Percentiles rank a stretch among this genome's conserved stretches.
These are phyloP conservation scores for Melierax canorus DNA, from an alignment of 2,113 vertebrate species.

Conservation along the genomic window DNA sequence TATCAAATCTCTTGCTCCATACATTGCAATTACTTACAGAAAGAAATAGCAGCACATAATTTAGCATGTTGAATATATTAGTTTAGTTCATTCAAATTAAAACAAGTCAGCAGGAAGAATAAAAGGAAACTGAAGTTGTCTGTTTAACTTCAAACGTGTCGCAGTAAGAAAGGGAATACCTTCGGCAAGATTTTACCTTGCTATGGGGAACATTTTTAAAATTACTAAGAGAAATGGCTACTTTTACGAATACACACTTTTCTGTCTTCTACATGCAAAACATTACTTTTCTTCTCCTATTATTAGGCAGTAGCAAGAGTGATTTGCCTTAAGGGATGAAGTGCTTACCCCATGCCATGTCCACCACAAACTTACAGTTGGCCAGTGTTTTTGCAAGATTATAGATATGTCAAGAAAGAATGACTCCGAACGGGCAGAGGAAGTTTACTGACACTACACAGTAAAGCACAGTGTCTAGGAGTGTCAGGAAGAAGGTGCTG, in stretches of 20 bases:
- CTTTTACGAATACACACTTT: rapidly evolving
- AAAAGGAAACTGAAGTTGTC: neutral
- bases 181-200: neutral
- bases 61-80: neutral
- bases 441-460: neutral
- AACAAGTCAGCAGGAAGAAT: neutral
- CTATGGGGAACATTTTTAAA: neutral
- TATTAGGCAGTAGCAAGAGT: too few relatives aligned
- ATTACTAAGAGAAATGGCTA: rapidly evolving
- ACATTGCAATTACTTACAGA: neutral
- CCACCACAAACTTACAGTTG: too few relatives aligned
- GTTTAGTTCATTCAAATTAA: neutral
- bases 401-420: neutral
- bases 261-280: rapidly evolving
- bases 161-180: neutral
- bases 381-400: neutral
- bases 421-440: neutral
- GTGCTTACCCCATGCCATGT: neutral
- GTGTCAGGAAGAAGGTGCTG: neutral
- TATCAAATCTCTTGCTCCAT: neutral
- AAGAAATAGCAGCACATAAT: neutral
- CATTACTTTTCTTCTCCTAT: neutral
- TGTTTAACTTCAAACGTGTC: neutral
- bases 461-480: rapidly evolving
- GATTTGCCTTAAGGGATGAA: too few relatives aligned